Base-by-base conservation (phyloP, 2,888 invertebrate genomes). In the Elmis aenea region DNA sequence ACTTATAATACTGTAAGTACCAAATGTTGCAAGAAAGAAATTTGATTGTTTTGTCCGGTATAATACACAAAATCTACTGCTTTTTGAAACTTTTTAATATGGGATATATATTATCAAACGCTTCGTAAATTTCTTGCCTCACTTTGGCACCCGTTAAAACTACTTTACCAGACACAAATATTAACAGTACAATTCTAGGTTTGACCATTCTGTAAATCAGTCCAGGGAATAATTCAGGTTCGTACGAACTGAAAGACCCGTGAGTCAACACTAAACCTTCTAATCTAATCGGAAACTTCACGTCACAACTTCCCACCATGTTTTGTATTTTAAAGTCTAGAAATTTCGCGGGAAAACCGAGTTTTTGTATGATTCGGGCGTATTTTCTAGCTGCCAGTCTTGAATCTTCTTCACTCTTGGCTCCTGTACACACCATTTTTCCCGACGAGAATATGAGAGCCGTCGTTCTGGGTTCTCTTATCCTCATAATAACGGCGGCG, bases 401-500 rank as follows among this genome's bases (percentile, higher is more conserved):
- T 2, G 85, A 85, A 56, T 81, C 80, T 47, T 85, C 85, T 64
- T 88, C 87, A 64, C 85, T 85, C 67, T 87, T 88, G 1, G 88
- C 87, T 20, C 88, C 88, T 1, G 88, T 88, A 61, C 87, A 88
- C 3, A 88, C 88, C 86, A 88, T 88, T 71, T 88, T 89, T 1
- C 88, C 87, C 5, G 85, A 85, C 48, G 83, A 84, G 58, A 88
- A 88, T 40, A 88, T 88, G 3, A 89, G 69, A 9, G 87, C 87
- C 1, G 87, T 88, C 1, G 87, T 97, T 69, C 95, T 72, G 1
- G 88, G 88, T 67, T 88, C 96, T 57, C 76, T 79, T 68, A 81
- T 89, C 60, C 96, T 76, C 97, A 99, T 99, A 35, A 99, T 97
- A 2, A 99, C 96, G 21, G 97, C 97, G 30, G 96, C 95, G 74